Base-by-base conservation (phyloP, 2,888 invertebrate genomes). In the Troilus luridus region DNA sequence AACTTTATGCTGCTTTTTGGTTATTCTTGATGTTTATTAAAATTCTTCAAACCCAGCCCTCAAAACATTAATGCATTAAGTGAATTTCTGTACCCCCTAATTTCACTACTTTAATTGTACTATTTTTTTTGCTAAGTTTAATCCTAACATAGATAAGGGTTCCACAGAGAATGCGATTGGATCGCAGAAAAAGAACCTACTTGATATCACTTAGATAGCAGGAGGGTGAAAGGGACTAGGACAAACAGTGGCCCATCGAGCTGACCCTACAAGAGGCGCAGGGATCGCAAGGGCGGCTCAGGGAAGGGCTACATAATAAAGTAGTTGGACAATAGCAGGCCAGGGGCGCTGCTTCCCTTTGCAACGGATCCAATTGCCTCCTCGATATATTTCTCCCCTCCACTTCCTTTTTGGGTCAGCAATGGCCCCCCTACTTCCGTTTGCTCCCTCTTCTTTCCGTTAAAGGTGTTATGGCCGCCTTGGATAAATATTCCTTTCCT, bases 331-430 rank as follows among this genome's bases (percentile, higher is more conserved):
- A 85, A 85, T 85, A 58, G 56, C 85, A 85, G 56, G 56, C 56
- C n/a, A 85, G 85, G 85, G 54, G 54, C 56, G 12, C n/a, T 56
- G 11, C 56, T n/a, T 54, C n/a, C 85, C 85, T 85, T 85, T 56
- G 85, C 85, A 14, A 85, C 56, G n/a, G n/a, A 85, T 85, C 85
- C 85, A 85, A 85, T 85, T 85, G 85, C 85, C 85, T 85, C 85
- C 85, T 85, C n/a, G 56, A 85, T 85, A 85, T 56, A 85, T 85
- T 85, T 54, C n/a, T n/a, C 85, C 85, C 81, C 56, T 85, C 85
- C n/a, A 56, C 85, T 58, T 85, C 85, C 56, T 85, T 85, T 58
- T 58, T 85, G 54, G 56, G 85, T 58, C 54, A 58, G 56, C 56
- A 12, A 7, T 19, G 56, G 72, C 72, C 8, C 41, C 72, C 72